phyloP scores from a whole-genome alignment of 2,888 invertebrate species.

The Enoplolaimus lenunculus region DNA sequence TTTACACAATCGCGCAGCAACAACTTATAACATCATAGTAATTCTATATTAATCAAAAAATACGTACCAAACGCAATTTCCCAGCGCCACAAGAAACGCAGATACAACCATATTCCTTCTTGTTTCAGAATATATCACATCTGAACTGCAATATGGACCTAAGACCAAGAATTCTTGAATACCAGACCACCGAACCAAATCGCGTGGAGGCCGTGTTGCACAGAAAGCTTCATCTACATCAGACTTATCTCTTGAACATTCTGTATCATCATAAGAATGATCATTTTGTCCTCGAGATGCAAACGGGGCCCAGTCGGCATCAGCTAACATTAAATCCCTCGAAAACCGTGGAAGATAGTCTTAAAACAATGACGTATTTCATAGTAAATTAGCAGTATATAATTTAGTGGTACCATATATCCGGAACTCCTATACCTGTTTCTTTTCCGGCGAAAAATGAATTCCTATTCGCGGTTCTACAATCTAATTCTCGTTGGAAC shows the following conservation, averaged over 20 bases:
- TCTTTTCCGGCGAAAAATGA: no score
- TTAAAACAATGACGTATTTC: no score
- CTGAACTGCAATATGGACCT: background rate
- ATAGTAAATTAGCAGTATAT: no score
- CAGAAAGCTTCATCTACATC: background rate
- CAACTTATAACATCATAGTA: no score
- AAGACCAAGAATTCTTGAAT: slow-evolving; percentile 1
- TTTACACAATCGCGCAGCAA: no score
- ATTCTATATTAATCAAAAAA: slow-evolving; percentile 25
- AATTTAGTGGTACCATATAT: no score
- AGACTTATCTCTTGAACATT: background rate
- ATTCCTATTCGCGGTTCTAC: no score
- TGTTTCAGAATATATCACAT: slow-evolving; percentile 11
- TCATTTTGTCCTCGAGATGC: background rate
- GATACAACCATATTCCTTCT: slow-evolving; percentile 19
- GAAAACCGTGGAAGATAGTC: background rate
- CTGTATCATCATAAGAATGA: background rate
- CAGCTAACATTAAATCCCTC: background rate
- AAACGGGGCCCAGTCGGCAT: background rate
- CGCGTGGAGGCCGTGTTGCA: background rate
- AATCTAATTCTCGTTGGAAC: no score
- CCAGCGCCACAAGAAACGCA: slow-evolving; percentile 9
- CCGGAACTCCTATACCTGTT: no score
- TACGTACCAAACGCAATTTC: background rate
- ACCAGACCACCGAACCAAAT: background rate